phyloP scores from a whole-genome alignment of 2,113 vertebrate species.

The Notarius lentiginosus region DNA sequence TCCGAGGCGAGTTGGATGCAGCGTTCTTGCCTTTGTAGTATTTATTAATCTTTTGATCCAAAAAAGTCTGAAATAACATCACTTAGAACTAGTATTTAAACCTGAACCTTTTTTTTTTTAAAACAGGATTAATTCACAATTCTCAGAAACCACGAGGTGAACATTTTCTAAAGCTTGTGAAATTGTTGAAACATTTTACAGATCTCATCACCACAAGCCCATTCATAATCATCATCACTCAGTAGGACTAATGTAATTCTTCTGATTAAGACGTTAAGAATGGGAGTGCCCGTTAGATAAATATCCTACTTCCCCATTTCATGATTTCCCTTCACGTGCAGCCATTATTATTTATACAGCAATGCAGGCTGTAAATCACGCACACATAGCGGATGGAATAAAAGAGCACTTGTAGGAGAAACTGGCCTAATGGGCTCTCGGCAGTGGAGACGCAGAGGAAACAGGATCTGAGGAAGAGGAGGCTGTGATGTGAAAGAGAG shows the following conservation, averaged over 20 bases:
- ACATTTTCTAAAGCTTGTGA: background rate
- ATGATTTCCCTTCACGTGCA: background rate
- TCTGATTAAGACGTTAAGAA: background rate
- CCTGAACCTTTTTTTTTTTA: background rate
- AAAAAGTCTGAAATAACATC: background rate
- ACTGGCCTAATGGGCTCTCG: background rate
- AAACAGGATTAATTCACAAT: background rate
- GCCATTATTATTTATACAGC: slow-evolving; percentile 1
- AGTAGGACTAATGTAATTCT: background rate
- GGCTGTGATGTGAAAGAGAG: background rate
- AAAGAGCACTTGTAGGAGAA: background rate
- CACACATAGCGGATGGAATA: background rate
- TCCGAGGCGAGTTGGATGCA: background rate
- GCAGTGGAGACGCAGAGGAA: background rate
- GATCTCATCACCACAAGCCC: background rate
- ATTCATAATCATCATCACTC: background rate
- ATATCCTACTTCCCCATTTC: background rate
- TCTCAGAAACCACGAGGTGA: background rate
- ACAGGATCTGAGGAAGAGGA: background rate
- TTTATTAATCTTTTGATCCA: background rate
- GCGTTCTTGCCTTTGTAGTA: background rate
- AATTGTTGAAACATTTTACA: background rate
- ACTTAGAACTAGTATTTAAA: background rate
- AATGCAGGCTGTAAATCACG: background rate
- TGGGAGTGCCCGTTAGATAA: background rate